These are phyloP conservation scores for Notodonta dromedarius DNA, from an alignment of 2,888 invertebrate species.

Conservation along the genomic window DNA sequence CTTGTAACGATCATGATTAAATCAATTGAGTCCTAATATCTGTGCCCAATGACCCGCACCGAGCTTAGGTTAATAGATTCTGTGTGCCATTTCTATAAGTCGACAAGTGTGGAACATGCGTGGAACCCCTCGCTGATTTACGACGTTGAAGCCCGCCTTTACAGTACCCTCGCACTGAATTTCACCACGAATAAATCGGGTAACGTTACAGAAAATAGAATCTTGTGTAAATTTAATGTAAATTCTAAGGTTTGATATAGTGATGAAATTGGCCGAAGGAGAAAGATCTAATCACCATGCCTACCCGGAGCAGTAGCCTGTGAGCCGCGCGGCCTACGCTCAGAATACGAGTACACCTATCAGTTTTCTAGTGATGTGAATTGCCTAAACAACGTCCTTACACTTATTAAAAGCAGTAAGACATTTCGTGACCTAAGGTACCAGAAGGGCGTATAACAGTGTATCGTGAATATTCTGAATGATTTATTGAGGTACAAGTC, in stretches of 20 bases:
- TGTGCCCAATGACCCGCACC: neutral
- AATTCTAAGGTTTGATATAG: neutral
- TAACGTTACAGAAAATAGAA: neutral
- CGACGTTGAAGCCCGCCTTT: neutral
- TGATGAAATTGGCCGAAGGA: no score
- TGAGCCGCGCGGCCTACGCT: no score
- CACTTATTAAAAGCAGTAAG: no score
- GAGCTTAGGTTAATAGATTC: constrained; percentile 3
- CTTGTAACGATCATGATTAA: neutral
- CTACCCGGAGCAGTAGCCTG: no score
- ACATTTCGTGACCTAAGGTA: no score
- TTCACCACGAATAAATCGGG: neutral
- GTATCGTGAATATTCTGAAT: neutral
- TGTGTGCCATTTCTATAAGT: constrained; percentile 4
- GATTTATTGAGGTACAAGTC: neutral
- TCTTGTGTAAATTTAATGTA: neutral
- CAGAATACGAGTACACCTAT: no score
- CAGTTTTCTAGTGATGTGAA: no score
- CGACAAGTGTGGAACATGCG: neutral
- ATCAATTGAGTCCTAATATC: neutral
- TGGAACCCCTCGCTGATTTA: constrained; percentile 6
- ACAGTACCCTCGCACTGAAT: neutral
- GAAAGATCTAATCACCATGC: no score
- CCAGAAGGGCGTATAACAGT: no score
- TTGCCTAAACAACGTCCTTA: no score